Evolutionary conservation across 2,888 invertebrate species (phyloP).

Genomic region (Belgica antarctica): DNA sequence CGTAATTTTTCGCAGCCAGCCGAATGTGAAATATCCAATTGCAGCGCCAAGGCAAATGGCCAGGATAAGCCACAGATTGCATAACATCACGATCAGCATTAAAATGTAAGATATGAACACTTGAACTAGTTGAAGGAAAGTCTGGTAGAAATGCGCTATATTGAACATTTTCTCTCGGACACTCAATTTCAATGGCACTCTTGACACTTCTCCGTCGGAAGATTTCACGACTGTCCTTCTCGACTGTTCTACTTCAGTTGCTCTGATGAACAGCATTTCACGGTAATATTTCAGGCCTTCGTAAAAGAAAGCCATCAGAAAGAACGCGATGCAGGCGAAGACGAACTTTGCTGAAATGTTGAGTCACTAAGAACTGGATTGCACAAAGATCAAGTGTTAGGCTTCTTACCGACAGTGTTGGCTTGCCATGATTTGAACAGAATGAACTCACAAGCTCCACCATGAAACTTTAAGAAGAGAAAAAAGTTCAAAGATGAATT

Average conservation of each 20-base stretch:
- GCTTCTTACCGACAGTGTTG: conserved; percentile 60
- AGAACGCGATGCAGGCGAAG: conserved; percentile 84
- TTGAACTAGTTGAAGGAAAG: conserved; percentile 51
- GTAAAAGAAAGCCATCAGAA: conserved; percentile 86
- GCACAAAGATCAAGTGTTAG: background rate
- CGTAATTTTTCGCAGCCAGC: conserved; percentile 50
- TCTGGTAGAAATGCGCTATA: conserved; percentile 50
- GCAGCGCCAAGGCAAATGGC: conserved; percentile 52
- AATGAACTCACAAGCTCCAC: conserved; percentile 72
- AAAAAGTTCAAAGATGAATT: conserved; percentile 16
- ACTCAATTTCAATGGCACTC: background rate
- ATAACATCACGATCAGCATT: conserved; percentile 54
- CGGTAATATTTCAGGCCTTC: conserved; percentile 89
- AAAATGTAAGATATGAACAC: conserved; percentile 52
- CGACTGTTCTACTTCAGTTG: background rate
- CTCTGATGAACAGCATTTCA: conserved; percentile 55
- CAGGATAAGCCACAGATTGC: conserved; percentile 53
- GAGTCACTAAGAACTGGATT: background rate
- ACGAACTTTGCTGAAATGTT: conserved; percentile 59
- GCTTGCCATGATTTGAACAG: conserved; percentile 80
- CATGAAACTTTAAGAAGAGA: conserved; percentile 67
- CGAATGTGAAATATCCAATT: conserved; percentile 53
- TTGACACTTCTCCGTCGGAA: conserved; percentile 45
- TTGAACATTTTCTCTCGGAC: conserved; percentile 47
- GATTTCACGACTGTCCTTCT: conserved; percentile 1